These are phyloP conservation scores for Chironomus riparius DNA, from an alignment of 2,888 invertebrate species.

Conservation along the genomic window DNA sequence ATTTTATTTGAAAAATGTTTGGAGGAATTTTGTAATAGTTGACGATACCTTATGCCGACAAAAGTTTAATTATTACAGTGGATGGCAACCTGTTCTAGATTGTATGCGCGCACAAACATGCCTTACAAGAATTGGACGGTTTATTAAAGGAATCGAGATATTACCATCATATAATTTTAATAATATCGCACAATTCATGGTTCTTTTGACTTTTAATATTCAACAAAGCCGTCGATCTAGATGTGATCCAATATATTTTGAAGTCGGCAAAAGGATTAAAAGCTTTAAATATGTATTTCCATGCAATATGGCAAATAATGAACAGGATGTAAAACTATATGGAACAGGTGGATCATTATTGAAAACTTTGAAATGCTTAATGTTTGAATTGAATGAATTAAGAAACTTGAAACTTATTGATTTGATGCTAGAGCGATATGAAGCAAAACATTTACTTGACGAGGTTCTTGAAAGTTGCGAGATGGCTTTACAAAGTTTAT, in stretches of 20 bases:
- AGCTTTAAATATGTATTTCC: constrained; percentile 63
- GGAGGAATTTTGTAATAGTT: constrained; percentile 62
- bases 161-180: constrained; percentile 68
- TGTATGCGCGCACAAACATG: constrained; percentile 64
- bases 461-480: constrained; percentile 59
- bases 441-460: constrained; percentile 62
- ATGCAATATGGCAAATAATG: constrained; percentile 57
- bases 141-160: constrained; percentile 57
- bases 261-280: constrained; percentile 50
- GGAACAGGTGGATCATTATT: constrained; percentile 69
- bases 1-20: constrained; percentile 64
- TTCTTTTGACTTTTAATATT: constrained; percentile 65
- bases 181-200: constrained; percentile 76
- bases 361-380: constrained; percentile 55
- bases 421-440: constrained; percentile 60
- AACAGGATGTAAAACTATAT: constrained; percentile 54
- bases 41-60: constrained; percentile 64
- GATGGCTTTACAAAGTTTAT: constrained; percentile 51
- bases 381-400: constrained; percentile 56
- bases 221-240: constrained; percentile 44
- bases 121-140: constrained; percentile 55
- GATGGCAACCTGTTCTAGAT: constrained; percentile 70
- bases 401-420: constrained; percentile 59
- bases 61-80: constrained; percentile 70
- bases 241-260: constrained; percentile 36